Conservation (phyloP, 92 coral and sea anemone species). For the Phenganax subtilis region DNA sequence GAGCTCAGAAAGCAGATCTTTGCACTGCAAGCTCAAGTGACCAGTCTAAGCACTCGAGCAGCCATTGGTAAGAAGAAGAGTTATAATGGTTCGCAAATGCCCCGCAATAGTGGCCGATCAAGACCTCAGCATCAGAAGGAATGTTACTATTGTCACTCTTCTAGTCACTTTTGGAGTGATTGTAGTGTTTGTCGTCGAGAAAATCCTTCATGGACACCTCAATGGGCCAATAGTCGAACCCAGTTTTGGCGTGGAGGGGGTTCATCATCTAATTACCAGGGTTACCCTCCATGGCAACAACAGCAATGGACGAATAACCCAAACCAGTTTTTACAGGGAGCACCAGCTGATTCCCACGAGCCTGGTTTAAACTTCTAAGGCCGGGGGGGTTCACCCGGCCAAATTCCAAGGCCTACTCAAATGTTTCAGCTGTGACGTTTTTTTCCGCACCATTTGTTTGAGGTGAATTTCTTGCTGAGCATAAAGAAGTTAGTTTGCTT, state of each 20-base stretch:
- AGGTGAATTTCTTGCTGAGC: conserved; percentile 1
- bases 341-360: not conserved
- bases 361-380: not conserved
- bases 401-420: conserved; percentile 11
- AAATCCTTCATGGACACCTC: conserved; percentile 3
- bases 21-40: conserved; percentile 2
- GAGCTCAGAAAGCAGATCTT: not conserved
- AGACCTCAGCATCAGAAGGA: not conserved
- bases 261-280: too few species aligned
- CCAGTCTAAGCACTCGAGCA: not conserved
- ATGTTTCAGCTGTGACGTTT: conserved; percentile 23
- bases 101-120: not conserved
- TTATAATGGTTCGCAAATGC: not conserved
- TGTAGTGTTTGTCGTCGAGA: conserved; percentile 15
- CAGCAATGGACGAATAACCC: conserved; percentile 6
- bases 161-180: conserved; percentile 18
- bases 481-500: conserved; percentile 5
- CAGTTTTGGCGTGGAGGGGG: too few species aligned
- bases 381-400: not conserved
- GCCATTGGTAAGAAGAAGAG: not conserved
- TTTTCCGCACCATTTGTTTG: conserved; percentile 6
- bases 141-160: conserved; percentile 10
- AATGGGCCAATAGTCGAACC: too few species aligned
- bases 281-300: not conserved
- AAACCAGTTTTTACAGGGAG: not conserved